Conservation (phyloP, 2,113 vertebrate genomes). For the Neolamprologus hecqui region DNA sequence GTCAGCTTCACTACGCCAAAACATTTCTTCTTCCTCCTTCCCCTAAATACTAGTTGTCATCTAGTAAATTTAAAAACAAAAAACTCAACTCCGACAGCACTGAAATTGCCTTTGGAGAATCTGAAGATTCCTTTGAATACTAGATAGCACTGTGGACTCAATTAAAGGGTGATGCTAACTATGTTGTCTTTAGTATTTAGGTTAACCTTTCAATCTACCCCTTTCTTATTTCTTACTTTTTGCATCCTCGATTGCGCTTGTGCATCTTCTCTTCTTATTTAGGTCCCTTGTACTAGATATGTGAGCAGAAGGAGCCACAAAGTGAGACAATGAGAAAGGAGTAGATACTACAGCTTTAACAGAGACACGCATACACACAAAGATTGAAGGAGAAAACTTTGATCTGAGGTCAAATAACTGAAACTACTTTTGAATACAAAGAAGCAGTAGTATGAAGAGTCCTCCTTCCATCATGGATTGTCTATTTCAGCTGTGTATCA, state of each 20-base stretch:
- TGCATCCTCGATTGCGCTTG: accelerated
- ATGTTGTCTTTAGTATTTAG: not conserved
- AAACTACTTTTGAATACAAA: not conserved
- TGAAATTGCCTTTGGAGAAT: not conserved
- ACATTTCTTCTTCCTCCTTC: not conserved
- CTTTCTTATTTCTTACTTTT: not conserved
- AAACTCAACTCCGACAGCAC: not conserved
- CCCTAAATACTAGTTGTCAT: not conserved
- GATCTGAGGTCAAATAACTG: not conserved
- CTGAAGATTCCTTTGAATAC: not conserved
- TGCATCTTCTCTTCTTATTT: not conserved
- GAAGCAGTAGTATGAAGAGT: not conserved
- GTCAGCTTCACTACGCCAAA: not conserved
- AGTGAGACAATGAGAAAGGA: not conserved
- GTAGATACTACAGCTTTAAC: not conserved
- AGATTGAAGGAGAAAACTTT: not conserved
- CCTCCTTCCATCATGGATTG: not conserved
- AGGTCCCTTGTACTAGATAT: not conserved
- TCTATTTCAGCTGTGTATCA: not conserved
- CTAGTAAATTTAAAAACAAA: not conserved
- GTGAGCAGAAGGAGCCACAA: not conserved
- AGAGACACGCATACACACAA: not conserved
- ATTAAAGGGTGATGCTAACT: not conserved
- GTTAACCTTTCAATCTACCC: not conserved
- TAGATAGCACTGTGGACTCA: not conserved